These are phyloP conservation scores for Bombylius discolor DNA, from an alignment of 2,888 invertebrate species.

Conservation along the genomic window DNA sequence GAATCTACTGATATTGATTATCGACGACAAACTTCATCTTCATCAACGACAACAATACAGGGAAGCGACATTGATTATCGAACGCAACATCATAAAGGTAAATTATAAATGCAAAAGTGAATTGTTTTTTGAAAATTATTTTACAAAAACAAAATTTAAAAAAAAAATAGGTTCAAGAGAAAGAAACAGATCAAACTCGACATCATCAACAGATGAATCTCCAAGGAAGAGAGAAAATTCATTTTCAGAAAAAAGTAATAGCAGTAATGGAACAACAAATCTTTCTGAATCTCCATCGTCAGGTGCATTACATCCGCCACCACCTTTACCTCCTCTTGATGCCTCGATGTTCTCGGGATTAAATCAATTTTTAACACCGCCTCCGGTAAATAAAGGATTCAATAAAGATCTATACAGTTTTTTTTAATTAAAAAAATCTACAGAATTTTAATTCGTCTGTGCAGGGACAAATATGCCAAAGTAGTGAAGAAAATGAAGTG, in stretches of 20 bases:
- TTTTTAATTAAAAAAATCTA: background rate
- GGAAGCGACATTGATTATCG: background rate
- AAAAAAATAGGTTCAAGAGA: background rate
- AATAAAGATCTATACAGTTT: too few relatives aligned
- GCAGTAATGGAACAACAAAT: too few relatives aligned
- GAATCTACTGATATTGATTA: background rate
- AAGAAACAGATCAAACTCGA: background rate
- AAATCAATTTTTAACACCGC: constrained; percentile 1
- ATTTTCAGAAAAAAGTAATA: background rate
- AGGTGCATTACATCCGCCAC: constrained; percentile 22
- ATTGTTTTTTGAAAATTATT: background rate
- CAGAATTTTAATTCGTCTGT: background rate
- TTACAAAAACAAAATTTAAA: background rate
- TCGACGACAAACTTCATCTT: background rate
- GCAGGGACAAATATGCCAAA: too few relatives aligned
- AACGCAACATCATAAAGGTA: background rate
- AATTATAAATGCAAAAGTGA: background rate
- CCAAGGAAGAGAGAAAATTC: background rate
- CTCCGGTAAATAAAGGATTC: background rate
- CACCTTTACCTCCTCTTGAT: constrained; percentile 17
- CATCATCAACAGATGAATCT: background rate
- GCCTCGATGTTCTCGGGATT: constrained; percentile 8
- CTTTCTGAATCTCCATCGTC: background rate
- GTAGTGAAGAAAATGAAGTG: too few relatives aligned
- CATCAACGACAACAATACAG: too few relatives aligned